Conservation (phyloP, 37 sponge, comb jelly and placozoan genomes). For the Petrosia ficiformis region DNA sequence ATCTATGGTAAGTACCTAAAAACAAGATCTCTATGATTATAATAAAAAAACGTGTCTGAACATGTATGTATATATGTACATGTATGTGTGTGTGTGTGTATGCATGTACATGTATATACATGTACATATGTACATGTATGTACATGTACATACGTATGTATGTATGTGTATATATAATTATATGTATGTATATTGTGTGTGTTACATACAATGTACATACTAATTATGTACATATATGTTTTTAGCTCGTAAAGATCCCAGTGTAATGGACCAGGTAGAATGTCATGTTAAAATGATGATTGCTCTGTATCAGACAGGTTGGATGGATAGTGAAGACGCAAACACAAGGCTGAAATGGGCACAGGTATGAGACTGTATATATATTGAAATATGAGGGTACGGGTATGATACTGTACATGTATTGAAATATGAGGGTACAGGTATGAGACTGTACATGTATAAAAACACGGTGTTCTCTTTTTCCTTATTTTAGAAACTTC, state of each 20-base stretch:
- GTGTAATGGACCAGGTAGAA: conserved; percentile 4
- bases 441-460: background rate
- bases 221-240: too few relatives aligned
- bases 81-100: too few relatives aligned
- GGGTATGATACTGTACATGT: background rate
- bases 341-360: background rate
- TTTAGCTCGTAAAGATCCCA: background rate
- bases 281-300: conserved; percentile 37
- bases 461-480: background rate
- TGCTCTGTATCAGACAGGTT: conserved; percentile 34
- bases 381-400: background rate
- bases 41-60: too few relatives aligned
- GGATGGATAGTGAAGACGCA: background rate
- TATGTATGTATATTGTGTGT: too few relatives aligned
- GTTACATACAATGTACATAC: too few relatives aligned
- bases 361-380: background rate
- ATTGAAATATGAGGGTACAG: background rate
- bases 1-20: background rate
- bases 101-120: background rate
- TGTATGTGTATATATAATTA: background rate
- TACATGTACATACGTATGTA: background rate
- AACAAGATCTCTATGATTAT: too few relatives aligned
- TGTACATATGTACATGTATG: background rate
- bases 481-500: conserved; percentile 7
- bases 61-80: too few relatives aligned